Conservation (phyloP, 2,797 vertebrate genomes). For the Epinephelus awoara region DNA sequence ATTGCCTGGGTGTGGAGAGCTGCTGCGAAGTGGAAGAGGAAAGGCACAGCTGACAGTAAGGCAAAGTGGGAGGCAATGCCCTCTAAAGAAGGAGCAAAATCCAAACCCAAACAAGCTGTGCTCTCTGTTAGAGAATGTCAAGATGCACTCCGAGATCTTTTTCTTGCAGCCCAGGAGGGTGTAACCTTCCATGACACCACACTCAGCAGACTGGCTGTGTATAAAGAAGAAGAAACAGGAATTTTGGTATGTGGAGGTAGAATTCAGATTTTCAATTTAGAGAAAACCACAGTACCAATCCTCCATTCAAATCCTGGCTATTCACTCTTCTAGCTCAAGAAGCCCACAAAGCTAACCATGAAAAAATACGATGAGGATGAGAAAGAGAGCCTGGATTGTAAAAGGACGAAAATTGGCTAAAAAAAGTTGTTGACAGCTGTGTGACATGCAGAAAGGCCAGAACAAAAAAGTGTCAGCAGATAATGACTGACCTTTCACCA, state of each 20-base stretch:
- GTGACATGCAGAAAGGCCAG: too few relatives aligned
- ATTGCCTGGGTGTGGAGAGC: conserved; percentile 30
- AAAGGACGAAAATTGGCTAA: too few relatives aligned
- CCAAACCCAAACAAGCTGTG: background rate
- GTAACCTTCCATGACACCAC: conserved; percentile 14
- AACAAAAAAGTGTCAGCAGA: too few relatives aligned
- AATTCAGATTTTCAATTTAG: background rate
- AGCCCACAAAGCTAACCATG: background rate
- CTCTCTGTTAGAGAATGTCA: background rate
- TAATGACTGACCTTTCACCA: too few relatives aligned
- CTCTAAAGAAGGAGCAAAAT: too few relatives aligned
- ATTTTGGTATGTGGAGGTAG: background rate
- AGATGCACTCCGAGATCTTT: conserved; percentile 22
- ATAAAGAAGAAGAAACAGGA: background rate
- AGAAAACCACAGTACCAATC: background rate
- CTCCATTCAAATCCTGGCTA: background rate
- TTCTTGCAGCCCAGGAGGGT: background rate
- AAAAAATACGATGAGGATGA: too few relatives aligned
- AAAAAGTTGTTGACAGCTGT: too few relatives aligned
- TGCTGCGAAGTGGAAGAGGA: background rate
- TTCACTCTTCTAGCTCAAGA: background rate
- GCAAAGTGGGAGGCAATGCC: background rate
- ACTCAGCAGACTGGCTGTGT: conserved; percentile 12
- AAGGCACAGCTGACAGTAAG: background rate
- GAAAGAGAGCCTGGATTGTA: too few relatives aligned